Percentiles rank a stretch among this genome's conserved stretches.
Evolutionary conservation across 2,888 invertebrate genomes (phyloP).

Genomic region (Bruchidius siliquastri): DNA sequence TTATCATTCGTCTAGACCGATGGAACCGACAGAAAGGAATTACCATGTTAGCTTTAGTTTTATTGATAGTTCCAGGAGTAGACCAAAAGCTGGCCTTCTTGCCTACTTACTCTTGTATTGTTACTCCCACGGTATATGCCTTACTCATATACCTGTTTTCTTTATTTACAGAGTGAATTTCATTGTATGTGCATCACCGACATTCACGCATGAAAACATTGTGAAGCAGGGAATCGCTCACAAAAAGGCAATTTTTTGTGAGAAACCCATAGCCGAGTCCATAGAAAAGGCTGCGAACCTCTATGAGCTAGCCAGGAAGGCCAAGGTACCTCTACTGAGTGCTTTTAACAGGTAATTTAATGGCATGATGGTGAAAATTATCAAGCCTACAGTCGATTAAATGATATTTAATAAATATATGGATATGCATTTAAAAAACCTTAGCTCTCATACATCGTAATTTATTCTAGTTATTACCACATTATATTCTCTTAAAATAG

Average conservation of each 20-base stretch:
- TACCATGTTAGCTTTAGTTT: too few species aligned
- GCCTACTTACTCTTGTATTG: too few species aligned
- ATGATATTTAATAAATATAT: too few species aligned
- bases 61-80: too few species aligned
- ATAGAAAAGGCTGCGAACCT: conserved; percentile 53
- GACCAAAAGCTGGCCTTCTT: too few species aligned
- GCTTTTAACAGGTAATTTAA: conserved; percentile 54
- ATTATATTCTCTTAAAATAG: too few species aligned
- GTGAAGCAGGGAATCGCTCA: conserved; percentile 52
- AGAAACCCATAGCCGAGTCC: conserved; percentile 63
- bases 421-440: too few species aligned
- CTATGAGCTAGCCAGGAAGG: conserved; percentile 55
- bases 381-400: too few species aligned
- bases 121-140: not conserved
- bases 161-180: conserved; percentile 46
- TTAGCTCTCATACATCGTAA: too few species aligned
- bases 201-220: conserved; percentile 55
- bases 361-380: not conserved
- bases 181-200: conserved; percentile 57
- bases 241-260: conserved; percentile 63
- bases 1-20: too few species aligned
- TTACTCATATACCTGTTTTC: not conserved
- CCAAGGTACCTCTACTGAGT: conserved; percentile 54
- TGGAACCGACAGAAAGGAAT: too few species aligned
- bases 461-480: too few species aligned